These are phyloP conservation scores for Myotis brandtii DNA, from an alignment of 2,113 vertebrate species.

Conservation along the genomic window DNA sequence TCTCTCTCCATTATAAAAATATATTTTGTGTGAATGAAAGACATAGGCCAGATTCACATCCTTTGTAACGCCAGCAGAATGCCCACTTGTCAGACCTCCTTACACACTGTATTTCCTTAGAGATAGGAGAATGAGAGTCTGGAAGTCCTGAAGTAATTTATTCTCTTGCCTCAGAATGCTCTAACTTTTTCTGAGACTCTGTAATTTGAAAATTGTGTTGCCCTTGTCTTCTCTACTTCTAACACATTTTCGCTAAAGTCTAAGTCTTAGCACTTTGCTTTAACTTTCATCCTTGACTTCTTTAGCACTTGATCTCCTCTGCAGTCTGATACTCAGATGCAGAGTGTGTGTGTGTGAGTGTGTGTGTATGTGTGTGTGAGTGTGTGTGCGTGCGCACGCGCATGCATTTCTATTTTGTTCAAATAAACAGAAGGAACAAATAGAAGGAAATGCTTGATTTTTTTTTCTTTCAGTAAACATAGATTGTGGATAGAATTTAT, in stretches of 20 bases:
- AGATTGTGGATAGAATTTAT: neutral
- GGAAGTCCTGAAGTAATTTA: neutral
- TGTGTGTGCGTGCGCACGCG: no score
- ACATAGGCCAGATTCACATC: neutral
- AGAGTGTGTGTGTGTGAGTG: neutral
- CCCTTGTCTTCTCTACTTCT: conserved; percentile 38
- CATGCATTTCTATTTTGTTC: neutral
- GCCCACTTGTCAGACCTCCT: neutral
- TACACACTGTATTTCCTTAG: neutral
- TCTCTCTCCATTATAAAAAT: neutral
- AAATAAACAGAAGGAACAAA: neutral
- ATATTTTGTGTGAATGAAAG: conserved; percentile 39
- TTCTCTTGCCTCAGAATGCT: neutral
- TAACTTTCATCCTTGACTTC: neutral
- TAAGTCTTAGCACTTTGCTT: neutral
- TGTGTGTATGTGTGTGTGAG: neutral
- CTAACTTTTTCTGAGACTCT: neutral
- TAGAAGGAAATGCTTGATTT: neutral
- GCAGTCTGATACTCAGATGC: neutral
- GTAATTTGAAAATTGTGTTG: conserved; percentile 24
- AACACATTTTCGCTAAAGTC: neutral
- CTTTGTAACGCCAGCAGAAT: neutral
- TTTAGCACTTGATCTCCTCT: neutral
- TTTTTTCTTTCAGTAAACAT: neutral
- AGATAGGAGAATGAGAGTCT: conserved; percentile 23